These are phyloP conservation scores for Holothuria glaberrima DNA, from an alignment of 35 echinoderm and acorn worm species.

Conservation along the genomic window DNA sequence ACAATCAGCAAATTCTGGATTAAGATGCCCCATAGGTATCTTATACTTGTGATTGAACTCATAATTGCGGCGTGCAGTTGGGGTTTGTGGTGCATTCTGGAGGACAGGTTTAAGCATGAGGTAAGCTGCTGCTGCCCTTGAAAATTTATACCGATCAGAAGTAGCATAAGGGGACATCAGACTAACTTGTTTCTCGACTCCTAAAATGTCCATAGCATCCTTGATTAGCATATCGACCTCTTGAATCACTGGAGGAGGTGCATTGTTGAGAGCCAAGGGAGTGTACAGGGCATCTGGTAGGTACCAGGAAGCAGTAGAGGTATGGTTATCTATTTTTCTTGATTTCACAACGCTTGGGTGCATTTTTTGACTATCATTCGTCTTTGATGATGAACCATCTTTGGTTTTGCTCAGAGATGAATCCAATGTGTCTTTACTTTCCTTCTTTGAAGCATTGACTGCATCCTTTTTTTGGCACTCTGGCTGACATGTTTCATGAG, in stretches of 20 bases:
- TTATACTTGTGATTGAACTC: constrained; percentile 1
- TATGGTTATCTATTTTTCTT: background rate
- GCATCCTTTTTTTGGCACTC: background rate
- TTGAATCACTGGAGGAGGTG: background rate
- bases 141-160: background rate
- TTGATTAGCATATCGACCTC: constrained; percentile 23
- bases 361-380: background rate
- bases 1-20: constrained; percentile 43
- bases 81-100: background rate
- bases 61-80: constrained; percentile 28
- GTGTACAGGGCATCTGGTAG: constrained; percentile 9
- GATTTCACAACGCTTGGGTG: background rate
- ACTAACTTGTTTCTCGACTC: background rate
- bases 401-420: background rate
- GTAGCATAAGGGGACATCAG: no score
- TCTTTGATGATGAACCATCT: background rate
- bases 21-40: constrained; percentile 43
- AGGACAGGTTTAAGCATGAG: constrained; percentile 39
- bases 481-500: background rate
- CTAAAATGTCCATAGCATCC: background rate
- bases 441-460: background rate
- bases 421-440: background rate
- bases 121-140: constrained; percentile 17
- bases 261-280: background rate
- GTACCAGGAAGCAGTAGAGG: background rate